phyloP scores from a whole-genome alignment of 2,888 invertebrate genomes.

The Drosophila algonquin region DNA sequence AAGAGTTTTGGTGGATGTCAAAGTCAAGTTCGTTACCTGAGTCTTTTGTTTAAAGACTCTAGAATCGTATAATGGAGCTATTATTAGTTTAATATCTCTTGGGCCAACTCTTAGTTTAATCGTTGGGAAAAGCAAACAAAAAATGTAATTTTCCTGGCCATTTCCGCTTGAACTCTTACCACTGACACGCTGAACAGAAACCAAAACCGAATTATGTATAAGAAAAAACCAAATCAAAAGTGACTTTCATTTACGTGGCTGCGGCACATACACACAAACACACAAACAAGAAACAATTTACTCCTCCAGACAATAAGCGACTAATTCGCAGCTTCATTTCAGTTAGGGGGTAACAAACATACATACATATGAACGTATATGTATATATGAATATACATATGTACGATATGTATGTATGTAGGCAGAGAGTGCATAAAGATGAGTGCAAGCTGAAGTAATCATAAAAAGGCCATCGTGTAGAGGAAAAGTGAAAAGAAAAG shows the following conservation, averaged over 20 bases:
- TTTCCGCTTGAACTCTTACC: constrained; percentile 68
- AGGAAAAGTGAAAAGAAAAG: constrained; percentile 68
- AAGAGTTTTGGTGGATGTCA: constrained; percentile 35
- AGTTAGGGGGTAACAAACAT: constrained; percentile 21
- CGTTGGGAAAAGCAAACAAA: constrained; percentile 7
- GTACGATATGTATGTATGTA: constrained; percentile 16
- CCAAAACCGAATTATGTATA: constrained; percentile 56
- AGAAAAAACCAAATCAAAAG: constrained; percentile 64
- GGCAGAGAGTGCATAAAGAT: constrained; percentile 46
- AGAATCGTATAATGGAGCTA: constrained; percentile 36
- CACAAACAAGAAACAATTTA: constrained; percentile 70
- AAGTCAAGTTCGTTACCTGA: constrained; percentile 50
- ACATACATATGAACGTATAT: constrained; percentile 6
- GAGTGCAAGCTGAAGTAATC: constrained; percentile 62
- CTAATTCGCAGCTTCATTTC: constrained; percentile 70
- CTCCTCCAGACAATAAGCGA: constrained; percentile 71
- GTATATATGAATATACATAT: background rate
- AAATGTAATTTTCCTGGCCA: constrained; percentile 48
- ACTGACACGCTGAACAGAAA: constrained; percentile 49
- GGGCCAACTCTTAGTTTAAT: constrained; percentile 18
- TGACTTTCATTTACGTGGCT: constrained; percentile 69
- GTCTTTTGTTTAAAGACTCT: constrained; percentile 41
- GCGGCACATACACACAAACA: constrained; percentile 38
- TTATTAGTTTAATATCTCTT: constrained; percentile 8
- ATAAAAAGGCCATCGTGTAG: constrained; percentile 69